Evolutionary conservation across 37 sponge, comb jelly and placozoan genomes (phyloP).

Genomic region (Halichondria panicea): DNA sequence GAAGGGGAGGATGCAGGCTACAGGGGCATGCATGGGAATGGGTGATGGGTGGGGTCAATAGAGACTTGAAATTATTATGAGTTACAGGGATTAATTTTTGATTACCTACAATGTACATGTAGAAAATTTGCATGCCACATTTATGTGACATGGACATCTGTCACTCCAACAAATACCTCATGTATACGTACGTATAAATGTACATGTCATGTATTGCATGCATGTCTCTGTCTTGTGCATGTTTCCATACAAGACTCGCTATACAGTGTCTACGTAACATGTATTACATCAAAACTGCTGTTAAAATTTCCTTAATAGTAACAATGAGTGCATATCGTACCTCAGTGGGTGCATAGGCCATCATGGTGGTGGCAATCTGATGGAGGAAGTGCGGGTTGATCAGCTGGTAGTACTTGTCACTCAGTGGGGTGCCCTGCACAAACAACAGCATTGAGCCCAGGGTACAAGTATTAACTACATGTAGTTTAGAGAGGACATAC

Average conservation of each 20-base stretch:
- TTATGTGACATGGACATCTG: background rate
- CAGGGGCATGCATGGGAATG: background rate
- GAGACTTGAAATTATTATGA: background rate
- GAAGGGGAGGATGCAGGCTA: constrained; percentile 40
- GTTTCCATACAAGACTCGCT: too few relatives aligned
- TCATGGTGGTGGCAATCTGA: constrained; percentile 48
- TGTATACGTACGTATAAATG: too few relatives aligned
- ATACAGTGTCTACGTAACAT: too few relatives aligned
- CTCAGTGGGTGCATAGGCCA: constrained; percentile 76
- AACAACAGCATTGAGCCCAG: too few relatives aligned
- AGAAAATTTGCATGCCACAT: background rate
- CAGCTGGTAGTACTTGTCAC: constrained; percentile 68
- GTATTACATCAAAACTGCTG: too few relatives aligned
- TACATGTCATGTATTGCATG: too few relatives aligned
- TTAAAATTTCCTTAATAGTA: background rate
- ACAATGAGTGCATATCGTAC: constrained; percentile 22
- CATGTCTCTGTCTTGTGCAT: too few relatives aligned
- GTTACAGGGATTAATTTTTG: background rate
- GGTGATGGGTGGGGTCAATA: background rate
- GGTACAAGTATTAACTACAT: too few relatives aligned
- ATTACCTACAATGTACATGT: background rate
- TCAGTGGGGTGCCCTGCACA: constrained; percentile 70
- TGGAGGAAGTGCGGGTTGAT: constrained; percentile 83
- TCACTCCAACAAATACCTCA: background rate
- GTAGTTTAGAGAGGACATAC: too few relatives aligned